Evolutionary conservation across 2,888 invertebrate genomes (phyloP), one percentile per base, ranked within the genome.

Genomic region (Lithophane leautieri): DNA sequence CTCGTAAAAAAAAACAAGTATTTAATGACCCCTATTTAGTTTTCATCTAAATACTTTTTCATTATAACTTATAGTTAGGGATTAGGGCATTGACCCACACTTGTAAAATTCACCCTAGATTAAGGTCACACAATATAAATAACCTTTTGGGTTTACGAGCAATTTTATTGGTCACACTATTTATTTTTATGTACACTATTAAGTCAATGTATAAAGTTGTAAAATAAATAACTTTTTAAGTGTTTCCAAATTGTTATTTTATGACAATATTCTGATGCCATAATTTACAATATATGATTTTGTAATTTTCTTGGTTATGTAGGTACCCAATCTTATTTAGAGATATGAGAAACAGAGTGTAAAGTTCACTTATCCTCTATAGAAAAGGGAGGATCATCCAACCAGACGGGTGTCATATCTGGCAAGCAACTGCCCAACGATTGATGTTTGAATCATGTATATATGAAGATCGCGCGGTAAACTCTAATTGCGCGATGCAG

Each of bases 131-230:
- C 56, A 58, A 58, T 25, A 54, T 16, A 4, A 4, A 16, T 28
- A 56, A 62, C 58, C 14, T 42, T 67, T 58, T 22, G 19, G 83
- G 22, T 83, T 78, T 68, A 78, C 58, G 83, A 72, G 56, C 47
- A 65, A 42, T 47, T 68, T 47, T 44, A 63, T 66, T 56, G 54
- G 54, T 71, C 62, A 71, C 67, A 83, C 71, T 78, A 60, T 78
- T 82, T 78, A 68, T 52, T 78, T 79, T 83, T 47, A 78, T 54
- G 72, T 44, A 28, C 34, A 19, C 66, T 22, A 75, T 66, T 66
- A 73, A 60, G 47, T 54, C 8, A 66, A 54, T 42, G 50, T 56
- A 40, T 47, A 22, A 14, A 74, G 44, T 42, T 50, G 6, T 62
- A 34, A 67, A 75, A 44, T 56, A 61, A 66, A 81, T 50, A 11